phyloP scores from a whole-genome alignment of 1,140 invertebrate species.

The Cydia amplana region DNA sequence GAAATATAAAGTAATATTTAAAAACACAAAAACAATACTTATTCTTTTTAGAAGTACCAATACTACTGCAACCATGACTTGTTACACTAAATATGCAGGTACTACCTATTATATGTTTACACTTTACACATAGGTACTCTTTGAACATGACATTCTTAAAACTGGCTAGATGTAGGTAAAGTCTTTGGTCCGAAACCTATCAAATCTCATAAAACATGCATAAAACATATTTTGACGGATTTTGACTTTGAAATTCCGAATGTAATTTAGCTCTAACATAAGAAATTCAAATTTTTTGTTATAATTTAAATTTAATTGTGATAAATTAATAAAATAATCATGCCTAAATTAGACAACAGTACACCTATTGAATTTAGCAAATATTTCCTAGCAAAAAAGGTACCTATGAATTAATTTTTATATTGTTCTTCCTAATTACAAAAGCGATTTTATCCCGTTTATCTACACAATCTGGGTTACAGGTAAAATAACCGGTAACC shows the following conservation, averaged over 20 bases:
- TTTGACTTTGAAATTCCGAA: not conserved
- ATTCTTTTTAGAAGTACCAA: too few species aligned
- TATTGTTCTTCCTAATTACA: not conserved
- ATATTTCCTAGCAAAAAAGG: constrained; percentile 55
- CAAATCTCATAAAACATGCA: not conserved
- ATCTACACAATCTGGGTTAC: too few species aligned
- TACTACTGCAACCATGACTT: too few species aligned
- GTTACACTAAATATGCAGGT: too few species aligned
- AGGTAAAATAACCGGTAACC: too few species aligned
- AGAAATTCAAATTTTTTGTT: not conserved
- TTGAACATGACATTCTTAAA: not conserved
- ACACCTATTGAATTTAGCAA: not conserved
- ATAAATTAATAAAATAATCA: not conserved
- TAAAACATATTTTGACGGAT: constrained; percentile 3
- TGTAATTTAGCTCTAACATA: not conserved
- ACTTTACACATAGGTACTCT: too few species aligned
- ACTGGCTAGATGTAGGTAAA: not conserved
- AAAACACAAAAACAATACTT: too few species aligned
- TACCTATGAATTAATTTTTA: constrained; percentile 34
- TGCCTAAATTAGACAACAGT: not conserved
- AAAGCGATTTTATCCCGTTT: too few species aligned
- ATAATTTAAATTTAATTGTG: not conserved
- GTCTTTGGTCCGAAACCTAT: not conserved
- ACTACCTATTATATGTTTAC: too few species aligned
- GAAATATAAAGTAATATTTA: too few species aligned